Percentiles rank a stretch among this genome's conserved stretches.
phyloP scores from a whole-genome alignment of 2,888 invertebrate genomes.

The Rapana venosa region DNA sequence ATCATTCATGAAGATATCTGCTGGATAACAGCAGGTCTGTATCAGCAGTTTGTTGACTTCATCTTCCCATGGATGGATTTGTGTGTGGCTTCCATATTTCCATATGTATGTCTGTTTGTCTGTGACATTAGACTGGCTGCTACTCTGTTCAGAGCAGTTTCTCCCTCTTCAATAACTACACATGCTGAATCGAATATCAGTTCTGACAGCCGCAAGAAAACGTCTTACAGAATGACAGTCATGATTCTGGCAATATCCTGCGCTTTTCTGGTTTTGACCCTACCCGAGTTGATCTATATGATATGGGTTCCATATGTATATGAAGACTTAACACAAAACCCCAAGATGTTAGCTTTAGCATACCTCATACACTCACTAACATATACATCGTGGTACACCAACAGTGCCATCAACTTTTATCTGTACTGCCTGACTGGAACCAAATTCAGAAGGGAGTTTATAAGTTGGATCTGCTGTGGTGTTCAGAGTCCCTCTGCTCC shows the following conservation, averaged over 20 bases:
- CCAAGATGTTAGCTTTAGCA: too few relatives aligned
- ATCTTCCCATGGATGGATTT: neutral
- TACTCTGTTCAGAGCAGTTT: neutral
- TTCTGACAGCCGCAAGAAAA: neutral
- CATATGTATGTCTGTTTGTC: neutral
- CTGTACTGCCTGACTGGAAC: too few relatives aligned
- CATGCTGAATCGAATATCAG: neutral
- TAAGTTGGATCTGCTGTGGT: too few relatives aligned
- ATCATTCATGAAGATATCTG: neutral
- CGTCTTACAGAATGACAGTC: neutral
- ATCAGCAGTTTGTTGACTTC: neutral
- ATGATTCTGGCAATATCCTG: neutral
- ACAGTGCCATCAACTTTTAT: too few relatives aligned
- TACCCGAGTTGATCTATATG: neutral
- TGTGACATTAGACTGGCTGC: neutral
- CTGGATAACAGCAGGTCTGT: too few relatives aligned
- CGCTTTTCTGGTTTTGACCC: neutral
- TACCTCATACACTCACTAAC: too few relatives aligned
- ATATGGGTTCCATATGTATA: too few relatives aligned
- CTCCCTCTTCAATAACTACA: neutral
- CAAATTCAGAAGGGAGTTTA: too few relatives aligned
- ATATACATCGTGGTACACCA: too few relatives aligned
- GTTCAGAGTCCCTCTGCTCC: too few relatives aligned
- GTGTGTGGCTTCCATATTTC: neutral
- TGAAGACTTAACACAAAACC: too few relatives aligned